Conservation (phyloP, 2,888 invertebrate species). For the Tricholauxania praeusta region DNA sequence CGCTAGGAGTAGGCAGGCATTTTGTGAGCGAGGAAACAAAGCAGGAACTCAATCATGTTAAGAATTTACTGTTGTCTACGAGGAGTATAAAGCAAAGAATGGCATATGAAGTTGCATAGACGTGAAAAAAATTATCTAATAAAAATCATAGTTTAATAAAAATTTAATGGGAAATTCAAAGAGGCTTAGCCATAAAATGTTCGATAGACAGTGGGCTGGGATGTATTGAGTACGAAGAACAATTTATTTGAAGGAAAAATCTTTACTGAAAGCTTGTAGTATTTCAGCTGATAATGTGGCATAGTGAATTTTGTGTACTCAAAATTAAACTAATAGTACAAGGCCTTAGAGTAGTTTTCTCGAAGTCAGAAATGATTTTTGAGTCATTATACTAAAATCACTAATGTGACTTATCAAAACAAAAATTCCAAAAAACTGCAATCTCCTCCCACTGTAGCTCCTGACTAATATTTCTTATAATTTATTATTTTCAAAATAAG, state of each 20-base stretch:
- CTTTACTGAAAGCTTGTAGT: background rate
- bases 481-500: background rate
- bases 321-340: background rate
- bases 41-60: too few relatives aligned
- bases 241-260: too few relatives aligned
- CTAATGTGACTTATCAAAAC: too few relatives aligned
- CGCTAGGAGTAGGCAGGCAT: background rate
- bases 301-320: too few relatives aligned
- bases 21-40: background rate
- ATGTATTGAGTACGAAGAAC: background rate
- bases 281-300: too few relatives aligned
- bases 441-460: conserved; percentile 3
- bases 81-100: background rate
- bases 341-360: too few relatives aligned
- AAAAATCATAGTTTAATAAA: conserved; percentile 2
- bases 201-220: too few relatives aligned
- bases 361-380: too few relatives aligned
- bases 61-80: background rate
- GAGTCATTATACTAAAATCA: too few relatives aligned
- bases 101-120: background rate
- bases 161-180: conserved; percentile 9
- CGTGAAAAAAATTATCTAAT: too few relatives aligned
- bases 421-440: background rate
- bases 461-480: conserved; percentile 7
- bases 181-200: background rate